Evolutionary conservation across 2,888 invertebrate species (phyloP).

Genomic region (Cyclophora albipunctata): DNA sequence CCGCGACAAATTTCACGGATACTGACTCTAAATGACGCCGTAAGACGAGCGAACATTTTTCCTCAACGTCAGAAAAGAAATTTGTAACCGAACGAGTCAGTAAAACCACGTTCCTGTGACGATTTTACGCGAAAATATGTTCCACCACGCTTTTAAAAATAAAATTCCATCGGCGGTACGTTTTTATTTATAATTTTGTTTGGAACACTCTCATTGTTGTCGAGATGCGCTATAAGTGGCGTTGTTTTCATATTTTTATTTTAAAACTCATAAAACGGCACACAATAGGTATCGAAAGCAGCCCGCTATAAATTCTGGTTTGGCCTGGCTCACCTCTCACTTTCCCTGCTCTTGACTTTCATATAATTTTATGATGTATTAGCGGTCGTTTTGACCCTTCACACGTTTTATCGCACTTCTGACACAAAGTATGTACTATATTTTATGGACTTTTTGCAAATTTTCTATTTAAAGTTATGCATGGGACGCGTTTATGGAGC

Average conservation of each 20-base stretch:
- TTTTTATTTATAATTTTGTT: constrained; percentile 8
- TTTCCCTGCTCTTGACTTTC: constrained; percentile 71
- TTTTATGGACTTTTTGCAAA: constrained; percentile 37
- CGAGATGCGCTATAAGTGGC: constrained; percentile 34
- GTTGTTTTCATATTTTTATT: constrained; percentile 55
- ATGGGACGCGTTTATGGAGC: constrained; percentile 39
- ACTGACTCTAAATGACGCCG: constrained; percentile 44
- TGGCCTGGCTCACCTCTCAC: constrained; percentile 63
- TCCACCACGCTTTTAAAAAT: constrained; percentile 29
- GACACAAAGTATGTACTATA: constrained; percentile 33
- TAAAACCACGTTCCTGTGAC: constrained; percentile 33
- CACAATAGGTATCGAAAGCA: constrained; percentile 71
- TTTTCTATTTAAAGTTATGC: constrained; percentile 47
- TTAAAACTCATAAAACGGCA: constrained; percentile 55
- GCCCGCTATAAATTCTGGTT: constrained; percentile 65
- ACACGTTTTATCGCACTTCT: constrained; percentile 62
- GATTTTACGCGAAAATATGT: constrained; percentile 31
- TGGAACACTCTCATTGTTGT: constrained; percentile 4
- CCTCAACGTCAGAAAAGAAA: constrained; percentile 40
- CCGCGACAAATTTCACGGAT: constrained; percentile 66
- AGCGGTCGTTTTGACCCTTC: constrained; percentile 68
- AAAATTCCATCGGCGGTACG: constrained; percentile 4
- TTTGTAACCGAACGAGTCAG: constrained; percentile 56
- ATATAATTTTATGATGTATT: constrained; percentile 75
- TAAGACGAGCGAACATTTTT: constrained; percentile 55